Evolutionary conservation across 2,797 vertebrate genomes (phyloP).

Genomic region (Knipowitschia caucasica): DNA sequence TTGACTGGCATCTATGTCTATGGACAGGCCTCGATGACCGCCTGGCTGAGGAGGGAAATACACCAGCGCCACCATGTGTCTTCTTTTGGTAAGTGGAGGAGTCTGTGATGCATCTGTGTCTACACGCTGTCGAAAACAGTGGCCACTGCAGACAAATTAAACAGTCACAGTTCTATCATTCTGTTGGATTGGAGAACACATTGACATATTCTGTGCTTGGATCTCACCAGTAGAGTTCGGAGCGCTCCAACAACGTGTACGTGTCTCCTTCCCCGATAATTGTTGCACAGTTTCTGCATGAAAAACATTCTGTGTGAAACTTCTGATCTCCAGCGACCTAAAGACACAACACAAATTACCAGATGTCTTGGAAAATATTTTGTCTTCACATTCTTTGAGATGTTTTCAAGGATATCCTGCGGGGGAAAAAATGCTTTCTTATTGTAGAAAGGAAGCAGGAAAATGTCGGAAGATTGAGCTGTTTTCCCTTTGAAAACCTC

Average conservation of each 20-base stretch:
- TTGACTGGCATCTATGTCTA: constrained; percentile 75
- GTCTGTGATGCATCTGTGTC: constrained; percentile 71
- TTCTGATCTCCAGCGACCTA: constrained; percentile 95
- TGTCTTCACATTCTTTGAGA: constrained; percentile 33
- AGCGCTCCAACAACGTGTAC: constrained; percentile 87
- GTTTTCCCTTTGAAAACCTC: neutral
- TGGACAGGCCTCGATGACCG: constrained; percentile 78
- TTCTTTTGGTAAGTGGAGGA: constrained; percentile 76
- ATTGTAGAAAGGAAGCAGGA: constrained; percentile 33
- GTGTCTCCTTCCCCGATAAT: constrained; percentile 94
- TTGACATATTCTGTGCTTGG: neutral
- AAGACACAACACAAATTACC: neutral
- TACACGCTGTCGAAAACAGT: constrained; percentile 85
- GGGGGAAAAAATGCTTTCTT: constrained; percentile 36
- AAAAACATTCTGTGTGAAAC: constrained; percentile 96
- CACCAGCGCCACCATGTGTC: constrained; percentile 91
- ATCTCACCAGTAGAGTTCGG: constrained; percentile 83
- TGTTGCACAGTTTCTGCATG: constrained; percentile 81
- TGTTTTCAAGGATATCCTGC: constrained; percentile 62
- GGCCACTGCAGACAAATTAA: constrained; percentile 71
- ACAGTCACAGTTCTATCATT: neutral
- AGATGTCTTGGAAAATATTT: neutral
- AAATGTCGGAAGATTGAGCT: constrained; percentile 36
- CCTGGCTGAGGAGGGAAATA: constrained; percentile 85
- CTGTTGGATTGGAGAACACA: neutral